Percentiles rank a stretch among this genome's conserved stretches.
Evolutionary conservation across 1,140 invertebrate species (phyloP).

Genomic region (Drosophila arawakana): DNA sequence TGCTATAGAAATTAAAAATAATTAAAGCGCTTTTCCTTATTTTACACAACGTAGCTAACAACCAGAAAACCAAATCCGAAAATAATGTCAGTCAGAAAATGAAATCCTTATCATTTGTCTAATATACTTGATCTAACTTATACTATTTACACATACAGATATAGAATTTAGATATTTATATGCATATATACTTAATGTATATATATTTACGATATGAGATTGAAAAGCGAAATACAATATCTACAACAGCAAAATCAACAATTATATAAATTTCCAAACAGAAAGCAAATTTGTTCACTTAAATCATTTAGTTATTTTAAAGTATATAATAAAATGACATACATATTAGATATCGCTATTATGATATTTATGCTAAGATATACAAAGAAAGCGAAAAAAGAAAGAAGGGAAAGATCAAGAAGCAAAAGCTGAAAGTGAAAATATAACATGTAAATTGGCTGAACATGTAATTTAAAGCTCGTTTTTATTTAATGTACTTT

Average conservation of each 20-base stretch:
- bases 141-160: conserved; percentile 28
- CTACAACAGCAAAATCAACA: conserved; percentile 16
- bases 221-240: conserved; percentile 22
- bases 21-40: conserved; percentile 40
- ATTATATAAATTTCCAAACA: conserved; percentile 40
- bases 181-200: conserved; percentile 14
- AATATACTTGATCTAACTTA: conserved; percentile 47
- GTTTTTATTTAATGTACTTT: conserved; percentile 46
- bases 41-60: conserved; percentile 13
- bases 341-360: conserved; percentile 33
- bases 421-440: conserved; percentile 33
- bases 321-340: conserved; percentile 43
- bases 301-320: conserved; percentile 58
- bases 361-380: conserved; percentile 29
- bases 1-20: conserved; percentile 2
- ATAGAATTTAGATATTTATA: conserved; percentile 32
- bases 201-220: conserved; percentile 21
- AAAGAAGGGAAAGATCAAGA: conserved; percentile 13
- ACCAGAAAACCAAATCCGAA: conserved; percentile 3
- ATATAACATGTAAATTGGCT: conserved; percentile 17
- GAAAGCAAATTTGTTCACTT: conserved; percentile 25
- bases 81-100: conserved; percentile 28
- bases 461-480: conserved; percentile 16
- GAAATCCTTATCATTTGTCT: conserved; percentile 41
- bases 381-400: conserved; percentile 1